Evolutionary conservation across 2,888 invertebrate genomes (phyloP), one percentile per base, ranked within the genome.

Genomic region (Siphonodentalium dalli): DNA sequence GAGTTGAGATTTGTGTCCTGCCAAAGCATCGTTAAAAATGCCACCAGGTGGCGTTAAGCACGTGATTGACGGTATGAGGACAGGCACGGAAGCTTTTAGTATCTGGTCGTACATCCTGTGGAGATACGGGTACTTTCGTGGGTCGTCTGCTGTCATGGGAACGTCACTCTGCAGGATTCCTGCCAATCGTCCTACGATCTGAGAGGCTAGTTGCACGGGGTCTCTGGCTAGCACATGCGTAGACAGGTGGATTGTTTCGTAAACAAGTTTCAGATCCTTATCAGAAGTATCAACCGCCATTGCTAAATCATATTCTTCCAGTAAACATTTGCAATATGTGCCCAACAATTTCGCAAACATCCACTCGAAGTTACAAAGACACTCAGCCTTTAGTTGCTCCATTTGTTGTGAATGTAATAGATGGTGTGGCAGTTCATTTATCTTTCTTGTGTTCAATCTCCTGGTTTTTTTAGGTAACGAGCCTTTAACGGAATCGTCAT

Each of bases 391-490:
- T 51, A 90, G 86, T 15, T 58, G 48, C 4, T 70, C 86, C 24
- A 59, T 59, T 59, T 68, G 86, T 82, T 68, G 84, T 79, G 75
- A 68, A 67, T 87, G 86, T 78, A 88, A 86, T 77, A 88, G 87
- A 74, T 91, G 90, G 83, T 87, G 90, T 39, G 93, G 92, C 42
- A 92, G 84, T 81, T 93, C 92, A 77, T 90, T 90, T 58, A 91
- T 85, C 83, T 89, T 90, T 71, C 92, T 85, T 41, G 87, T 85
- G 83, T 92, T 92, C 82, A 88, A 90, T 21, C 69, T 60, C 28
- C 65, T 47, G 27, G 58, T 60, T n/a, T n/a, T n/a, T n/a, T n/a
- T n/a, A n/a, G n/a, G n/a, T n/a, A n/a, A n/a, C 2, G 62, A 54
- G 13, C 64, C 65, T n/a, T n/a, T n/a, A n/a, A n/a, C n/a, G n/a